Evolutionary conservation across 2,797 vertebrate genomes (phyloP), one percentile per base, ranked within the genome.

Genomic region (Scleropages formosus): DNA sequence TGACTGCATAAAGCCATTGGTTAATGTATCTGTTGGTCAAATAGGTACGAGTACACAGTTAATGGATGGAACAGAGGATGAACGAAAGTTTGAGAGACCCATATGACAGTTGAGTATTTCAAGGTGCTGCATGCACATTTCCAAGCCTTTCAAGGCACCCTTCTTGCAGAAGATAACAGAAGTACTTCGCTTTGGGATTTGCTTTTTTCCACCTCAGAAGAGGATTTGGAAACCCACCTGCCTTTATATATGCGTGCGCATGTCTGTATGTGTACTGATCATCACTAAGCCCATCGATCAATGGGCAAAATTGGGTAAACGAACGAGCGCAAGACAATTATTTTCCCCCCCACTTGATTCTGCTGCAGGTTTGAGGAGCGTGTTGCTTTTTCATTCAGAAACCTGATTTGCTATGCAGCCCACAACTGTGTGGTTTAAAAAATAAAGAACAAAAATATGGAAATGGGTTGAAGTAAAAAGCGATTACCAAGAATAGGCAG

Each of bases 391-490:
- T 61, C 18, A 18, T 56, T 70, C 24, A 53, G 3, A 26, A 11
- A 31, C 31, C 18, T 13, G 49, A 49, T 69, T 69, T 53, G 22
- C 70, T 70, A 51, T 31, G 69, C 53, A 39, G 31, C 27, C 26
- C 15, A 59, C 31, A 27, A 31, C 26, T 58, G 22, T 58, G 18
- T 59, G 10, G 56, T 18, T 59, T 31, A 39, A 39, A 58, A 86
- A 86, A 87, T 7, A 6, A 20, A 70, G 1, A 84, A 63, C 8
- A 53, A 13, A 66, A 22, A 68, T 53, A 59, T 60, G 64, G 53
- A 67, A 58, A 75, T 56, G 24, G 39, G 67, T 12, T 24, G 22
- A 60, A 75, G 60, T 44, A 22, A 56, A 46, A 61, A 58, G 63
- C 26, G 56, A 20, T 58, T 39, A 72, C 31, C 16, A 12, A 4